Base-by-base conservation (phyloP, 2,113 vertebrate genomes). In the Theristicus caerulescens region DNA sequence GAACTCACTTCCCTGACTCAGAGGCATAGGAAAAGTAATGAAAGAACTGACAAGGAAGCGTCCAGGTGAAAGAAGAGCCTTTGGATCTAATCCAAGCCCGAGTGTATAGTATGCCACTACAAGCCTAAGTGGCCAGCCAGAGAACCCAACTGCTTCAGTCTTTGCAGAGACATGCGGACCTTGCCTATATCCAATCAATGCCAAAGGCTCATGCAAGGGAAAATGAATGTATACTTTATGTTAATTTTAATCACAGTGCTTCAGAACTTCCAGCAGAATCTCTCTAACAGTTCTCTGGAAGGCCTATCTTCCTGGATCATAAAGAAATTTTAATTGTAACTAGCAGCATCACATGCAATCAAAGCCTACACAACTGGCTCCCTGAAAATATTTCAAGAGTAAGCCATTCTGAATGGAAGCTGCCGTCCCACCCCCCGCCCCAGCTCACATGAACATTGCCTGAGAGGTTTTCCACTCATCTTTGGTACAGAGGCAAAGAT, bases 171-270 rank as follows among this genome's bases (percentile, higher is more conserved):
- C 49, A 52, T 22, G 34, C 36, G 69, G 62, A 82, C 58, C 49
- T 65, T 67, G 69, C 86, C 66, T 69, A 55, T 15, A 80, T 14
- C 20, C 49, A 40, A 49, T 13, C 74, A 83, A n/a, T 18, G 13
- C 31, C 70, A 77, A 90, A n/a, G 62, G 17, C 47, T 91, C 29
- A 55, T 24, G 18, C 21, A 52, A 42, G 7, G 16, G 36, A 27
- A 64, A 70, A 44, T 3, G 0, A 82, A 66, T 5, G 2, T 29
- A 55, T 2, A 13, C 1, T 0, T 15, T 19, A 15, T 4, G 4
- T 40, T 71, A n/a, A 16, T 55, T 71, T 20, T 46, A 79, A 58
- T 6, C 38, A 31, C 27, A 51, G 47, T 34, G 14, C 79, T 85
- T 86, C 52, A 72, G 44, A 90, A 34, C 40, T 40, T 42, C 44